Conservation (phyloP, 92 coral and sea anemone genomes). For the Zoanthus gigantus region DNA sequence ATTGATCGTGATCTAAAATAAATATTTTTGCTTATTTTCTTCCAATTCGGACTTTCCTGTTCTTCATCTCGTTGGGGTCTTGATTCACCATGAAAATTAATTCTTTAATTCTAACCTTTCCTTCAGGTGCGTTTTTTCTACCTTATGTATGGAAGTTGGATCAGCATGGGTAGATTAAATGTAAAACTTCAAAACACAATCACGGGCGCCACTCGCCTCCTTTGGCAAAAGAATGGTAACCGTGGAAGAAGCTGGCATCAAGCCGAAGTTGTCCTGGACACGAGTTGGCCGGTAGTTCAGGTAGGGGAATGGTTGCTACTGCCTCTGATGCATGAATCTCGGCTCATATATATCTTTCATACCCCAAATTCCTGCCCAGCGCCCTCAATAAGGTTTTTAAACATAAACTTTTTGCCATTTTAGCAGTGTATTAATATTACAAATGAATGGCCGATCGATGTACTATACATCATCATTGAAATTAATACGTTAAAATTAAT, state of each 20-base stretch:
- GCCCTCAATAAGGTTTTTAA: too few relatives aligned
- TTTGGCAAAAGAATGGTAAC: slow-evolving; percentile 24
- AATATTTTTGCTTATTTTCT: neutral
- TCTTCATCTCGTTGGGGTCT: too few relatives aligned
- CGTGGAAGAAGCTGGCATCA: neutral
- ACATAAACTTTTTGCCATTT: too few relatives aligned
- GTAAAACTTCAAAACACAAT: slow-evolving; percentile 21
- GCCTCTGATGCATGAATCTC: too few relatives aligned
- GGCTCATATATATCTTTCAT: too few relatives aligned
- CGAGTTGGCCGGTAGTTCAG: slow-evolving; percentile 36
- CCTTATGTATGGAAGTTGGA: slow-evolving; percentile 2
- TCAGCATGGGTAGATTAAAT: neutral
- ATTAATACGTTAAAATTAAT: too few relatives aligned
- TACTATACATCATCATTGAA: too few relatives aligned
- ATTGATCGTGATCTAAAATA: neutral
- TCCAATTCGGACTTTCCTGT: neutral
- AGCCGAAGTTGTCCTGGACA: slow-evolving; percentile 21
- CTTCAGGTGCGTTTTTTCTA: slow-evolving; percentile 29
- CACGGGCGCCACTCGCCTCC: neutral
- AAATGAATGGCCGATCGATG: too few relatives aligned
- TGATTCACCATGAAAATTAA: neutral
- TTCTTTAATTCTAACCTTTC: neutral
- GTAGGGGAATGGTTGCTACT: neutral
- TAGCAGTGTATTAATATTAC: too few relatives aligned
- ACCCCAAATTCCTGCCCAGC: too few relatives aligned